Base-by-base conservation (phyloP, 2,888 invertebrate species). In the Cerastoderma edule region DNA sequence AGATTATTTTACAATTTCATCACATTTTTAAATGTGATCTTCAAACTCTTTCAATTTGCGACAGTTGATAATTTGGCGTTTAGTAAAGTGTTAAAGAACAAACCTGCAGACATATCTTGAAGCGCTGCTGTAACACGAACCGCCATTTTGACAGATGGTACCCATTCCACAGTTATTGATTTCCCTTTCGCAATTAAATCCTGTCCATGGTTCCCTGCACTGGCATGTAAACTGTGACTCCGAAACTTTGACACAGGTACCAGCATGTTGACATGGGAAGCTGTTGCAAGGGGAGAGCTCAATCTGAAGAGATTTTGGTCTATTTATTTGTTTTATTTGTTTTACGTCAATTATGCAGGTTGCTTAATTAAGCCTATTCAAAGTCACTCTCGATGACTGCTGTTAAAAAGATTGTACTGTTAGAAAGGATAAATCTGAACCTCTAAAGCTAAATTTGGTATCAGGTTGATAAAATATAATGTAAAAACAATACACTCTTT, bases 261-360 rank as follows among this genome's bases (percentile, higher is more conserved):
- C 84, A 22, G 79, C 83, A 60, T 86, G 84, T 48, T 74, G 68
- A 65, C 86, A 86, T 1, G 84, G 84, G 54, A 66, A 80, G 27
- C 72, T 66, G 65, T 71, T 81, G 46, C 81, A 81, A 28, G 39
- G 56, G 13, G 71, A 75, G 1, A 67, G 56, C 16, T 46, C 48
- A 35, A 74, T 69, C 75, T 76, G 56, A 33, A 72, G 50, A 53
- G 5, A 24, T 46, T 3, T 46, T 22, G 22, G 46, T 22, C 4
- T 22, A n/a, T 46, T 46, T 19, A 3, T 6, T 46, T 39, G 10
- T 39, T 16, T 39, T 39, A 39, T n/a, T n/a, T n/a, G n/a, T n/a
- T n/a, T n/a, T n/a, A n/a, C n/a, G n/a, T n/a, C n/a, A n/a, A n/a
- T n/a, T n/a, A n/a, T n/a, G n/a, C n/a, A n/a, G n/a, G n/a, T n/a